Evolutionary conservation across 2,113 vertebrate species (phyloP), one percentile per base, ranked within the genome.

Genomic region (Agapornis roseicollis): DNA sequence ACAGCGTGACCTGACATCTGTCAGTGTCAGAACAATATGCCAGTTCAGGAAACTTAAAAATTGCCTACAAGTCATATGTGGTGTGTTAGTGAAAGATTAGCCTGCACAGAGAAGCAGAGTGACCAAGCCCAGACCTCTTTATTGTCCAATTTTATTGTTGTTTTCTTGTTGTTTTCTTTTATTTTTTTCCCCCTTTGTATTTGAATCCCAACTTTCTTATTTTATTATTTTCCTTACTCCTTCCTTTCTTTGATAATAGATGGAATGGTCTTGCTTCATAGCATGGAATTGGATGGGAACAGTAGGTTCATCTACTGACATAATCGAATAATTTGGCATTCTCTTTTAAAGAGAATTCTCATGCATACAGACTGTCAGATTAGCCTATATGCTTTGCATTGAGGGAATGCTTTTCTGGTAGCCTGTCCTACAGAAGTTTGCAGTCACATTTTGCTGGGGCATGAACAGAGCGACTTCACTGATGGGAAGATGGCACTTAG

Each of bases 311-410:
- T 56, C 61, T 41, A 25, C 20, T 0, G 1, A 20, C 4, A 50
- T 46, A 61, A 73, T 11, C 0, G 0, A 76, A 55, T 69, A 61
- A 81, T 13, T 12, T 18, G 23, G 4, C 17, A 82, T 41, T 25
- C 22, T 82, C 11, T 33, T 84, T 91, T 65, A 19, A 72, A 44
- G 23, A 58, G 24, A 72, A 41, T 65, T 72, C n/a, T 80, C 24
- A 8, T 5, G 35, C 25, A 17, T 19, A 14, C 0, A 1, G 16
- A 15, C 3, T 4, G 18, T n/a, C 46, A 66, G 22, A n/a, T 66
- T 20, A 70, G 13, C 11, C 44, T 60, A 6, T 10, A 31, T 77
- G 28, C 11, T 50, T 81, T 2, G 1, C n/a, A 4, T 0, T 60
- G 22, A 46, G 20, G 19, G 7, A 14, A 4, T 5, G 15, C 0